Conservation (phyloP, 1,140 invertebrate species). For the Papilio aristodemus region DNA sequence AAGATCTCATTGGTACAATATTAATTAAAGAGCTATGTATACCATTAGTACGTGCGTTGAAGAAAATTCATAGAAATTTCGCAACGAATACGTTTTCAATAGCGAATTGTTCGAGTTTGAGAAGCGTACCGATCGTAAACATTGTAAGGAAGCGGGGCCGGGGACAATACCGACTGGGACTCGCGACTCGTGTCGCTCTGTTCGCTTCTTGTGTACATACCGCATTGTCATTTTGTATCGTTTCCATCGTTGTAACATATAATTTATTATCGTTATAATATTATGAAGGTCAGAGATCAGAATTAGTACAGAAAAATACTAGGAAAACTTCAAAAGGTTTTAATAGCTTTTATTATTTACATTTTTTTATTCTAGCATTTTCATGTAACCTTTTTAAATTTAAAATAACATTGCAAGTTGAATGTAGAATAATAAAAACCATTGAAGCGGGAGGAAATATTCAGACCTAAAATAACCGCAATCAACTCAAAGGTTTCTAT, state of each 20-base stretch:
- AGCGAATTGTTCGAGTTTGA: slow-evolving; percentile 22
- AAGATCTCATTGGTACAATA: not conserved
- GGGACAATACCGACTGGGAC: slow-evolving; percentile 8
- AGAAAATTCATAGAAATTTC: slow-evolving; percentile 15
- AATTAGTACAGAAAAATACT: no score
- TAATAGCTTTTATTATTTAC: no score
- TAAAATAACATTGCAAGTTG: not conserved
- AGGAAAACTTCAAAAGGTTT: no score
- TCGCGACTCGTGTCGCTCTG: not conserved
- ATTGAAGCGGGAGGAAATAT: not conserved
- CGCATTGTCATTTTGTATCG: slow-evolving; percentile 8
- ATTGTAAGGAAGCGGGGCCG: slow-evolving; percentile 18
- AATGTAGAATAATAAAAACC: not conserved
- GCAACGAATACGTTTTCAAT: slow-evolving; percentile 22
- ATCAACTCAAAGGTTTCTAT: not conserved
- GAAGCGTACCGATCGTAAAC: slow-evolving; percentile 27
- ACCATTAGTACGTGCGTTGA: not conserved
- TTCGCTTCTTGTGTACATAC: slow-evolving; percentile 3
- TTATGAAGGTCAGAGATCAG: no score
- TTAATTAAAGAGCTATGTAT: not conserved
- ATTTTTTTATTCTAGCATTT: no score
- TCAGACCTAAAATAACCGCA: not conserved
- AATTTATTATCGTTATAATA: not conserved
- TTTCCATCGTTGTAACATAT: slow-evolving; percentile 1
- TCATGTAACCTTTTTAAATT: not conserved